Conservation (phyloP, 1,140 invertebrate species). For the Formica exsecta region DNA sequence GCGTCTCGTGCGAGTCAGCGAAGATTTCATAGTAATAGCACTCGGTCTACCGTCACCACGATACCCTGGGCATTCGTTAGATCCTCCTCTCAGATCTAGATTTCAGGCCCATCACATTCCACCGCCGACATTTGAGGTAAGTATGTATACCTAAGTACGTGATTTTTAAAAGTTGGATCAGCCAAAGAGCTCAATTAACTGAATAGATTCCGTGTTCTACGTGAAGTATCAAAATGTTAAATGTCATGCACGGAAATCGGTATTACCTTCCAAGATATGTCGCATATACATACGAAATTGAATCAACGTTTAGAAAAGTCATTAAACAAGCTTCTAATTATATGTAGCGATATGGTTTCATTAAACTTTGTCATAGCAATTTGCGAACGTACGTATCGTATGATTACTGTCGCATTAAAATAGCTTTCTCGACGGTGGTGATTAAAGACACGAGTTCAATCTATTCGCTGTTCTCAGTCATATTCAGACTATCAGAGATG, state of each 20-base stretch:
- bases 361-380: constrained; percentile 47
- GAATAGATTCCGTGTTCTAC: background rate
- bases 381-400: constrained; percentile 15
- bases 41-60: constrained; percentile 95
- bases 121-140: constrained; percentile 88
- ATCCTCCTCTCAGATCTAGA: constrained; percentile 97
- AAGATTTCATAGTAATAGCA: constrained; percentile 97
- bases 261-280: background rate
- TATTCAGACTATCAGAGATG: constrained; percentile 14
- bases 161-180: constrained; percentile 29
- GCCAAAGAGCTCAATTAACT: constrained; percentile 7
- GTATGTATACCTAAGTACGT: constrained; percentile 25
- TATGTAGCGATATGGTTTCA: background rate
- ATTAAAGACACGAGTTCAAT: constrained; percentile 48
- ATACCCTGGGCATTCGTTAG: constrained; percentile 96
- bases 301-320: constrained; percentile 36
- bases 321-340: constrained; percentile 48
- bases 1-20: constrained; percentile 95
- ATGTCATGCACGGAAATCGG: background rate
- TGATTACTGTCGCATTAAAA: constrained; percentile 48
- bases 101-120: constrained; percentile 97
- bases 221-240: background rate
- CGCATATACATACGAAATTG: no score
- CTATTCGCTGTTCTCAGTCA: constrained; percentile 8
- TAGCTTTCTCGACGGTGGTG: background rate